A percentile compares a stretch with the other conserved stretches of the same genome.
Conservation (phyloP, 37 sponge, comb jelly and placozoan species). For the Lycopodina hypogea region DNA sequence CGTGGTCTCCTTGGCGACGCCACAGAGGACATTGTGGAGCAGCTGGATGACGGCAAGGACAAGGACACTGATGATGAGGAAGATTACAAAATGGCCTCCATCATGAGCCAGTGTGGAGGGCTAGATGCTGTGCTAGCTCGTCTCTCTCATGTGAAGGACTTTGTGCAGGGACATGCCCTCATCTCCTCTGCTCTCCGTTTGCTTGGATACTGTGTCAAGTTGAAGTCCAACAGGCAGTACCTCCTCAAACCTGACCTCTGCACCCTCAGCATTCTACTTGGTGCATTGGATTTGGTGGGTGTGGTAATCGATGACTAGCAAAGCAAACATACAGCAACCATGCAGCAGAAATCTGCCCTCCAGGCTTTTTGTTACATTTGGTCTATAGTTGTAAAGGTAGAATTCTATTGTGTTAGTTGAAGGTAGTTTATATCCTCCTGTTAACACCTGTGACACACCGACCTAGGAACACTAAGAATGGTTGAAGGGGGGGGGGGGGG, state of each 20-base stretch:
- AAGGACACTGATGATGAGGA: conserved; percentile 76
- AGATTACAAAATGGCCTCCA: conserved; percentile 79
- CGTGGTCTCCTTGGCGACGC: conserved; percentile 94
- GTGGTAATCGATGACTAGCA: not conserved
- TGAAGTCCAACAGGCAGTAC: conserved; percentile 80
- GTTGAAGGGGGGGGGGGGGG: too few species aligned
- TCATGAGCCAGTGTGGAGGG: conserved; percentile 73
- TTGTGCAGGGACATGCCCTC: conserved; percentile 65
- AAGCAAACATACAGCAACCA: not conserved
- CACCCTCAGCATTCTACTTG: conserved; percentile 64
- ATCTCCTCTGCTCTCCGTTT: conserved; percentile 74
- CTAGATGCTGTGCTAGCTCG: conserved; percentile 77
- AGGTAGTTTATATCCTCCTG: too few species aligned
- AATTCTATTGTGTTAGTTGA: too few species aligned
- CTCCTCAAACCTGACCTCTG: conserved; percentile 66
- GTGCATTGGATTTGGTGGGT: conserved; percentile 56
- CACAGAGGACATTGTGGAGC: conserved; percentile 91
- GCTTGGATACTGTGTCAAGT: conserved; percentile 72
- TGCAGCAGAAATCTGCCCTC: not conserved
- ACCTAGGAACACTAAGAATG: too few species aligned
- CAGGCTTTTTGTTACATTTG: too few species aligned
- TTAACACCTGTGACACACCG: too few species aligned
- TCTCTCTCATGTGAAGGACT: conserved; percentile 59
- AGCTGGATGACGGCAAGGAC: conserved; percentile 57
- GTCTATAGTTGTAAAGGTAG: too few species aligned